These are phyloP conservation scores for Desoria tigrina DNA, from an alignment of 2,888 invertebrate species.

Conservation along the genomic window DNA sequence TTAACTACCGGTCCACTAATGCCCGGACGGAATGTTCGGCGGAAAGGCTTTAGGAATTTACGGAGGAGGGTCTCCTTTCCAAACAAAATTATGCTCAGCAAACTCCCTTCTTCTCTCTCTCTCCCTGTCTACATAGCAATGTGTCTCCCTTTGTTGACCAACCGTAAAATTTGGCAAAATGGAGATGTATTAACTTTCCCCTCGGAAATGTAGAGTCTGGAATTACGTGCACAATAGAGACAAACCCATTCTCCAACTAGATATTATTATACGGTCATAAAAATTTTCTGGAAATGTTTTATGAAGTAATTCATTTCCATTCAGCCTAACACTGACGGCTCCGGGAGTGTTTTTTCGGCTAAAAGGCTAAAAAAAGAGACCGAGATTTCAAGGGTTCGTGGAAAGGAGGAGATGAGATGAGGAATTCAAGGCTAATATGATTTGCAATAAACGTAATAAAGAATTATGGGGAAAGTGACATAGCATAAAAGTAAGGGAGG, in stretches of 20 bases:
- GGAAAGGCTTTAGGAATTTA: no score
- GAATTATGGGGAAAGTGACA: no score
- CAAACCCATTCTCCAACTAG: background rate
- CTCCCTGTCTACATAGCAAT: background rate
- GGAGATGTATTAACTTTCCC: constrained; percentile 20
- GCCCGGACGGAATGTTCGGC: background rate
- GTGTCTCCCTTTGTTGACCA: constrained; percentile 23
- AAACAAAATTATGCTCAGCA: background rate
- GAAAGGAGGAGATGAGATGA: no score
- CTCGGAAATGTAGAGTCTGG: constrained; percentile 11
- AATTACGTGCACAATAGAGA: constrained; percentile 17
- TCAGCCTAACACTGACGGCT: constrained; percentile 1
- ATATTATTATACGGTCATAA: constrained; percentile 3
- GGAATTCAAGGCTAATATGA: no score
- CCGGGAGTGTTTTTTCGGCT: background rate
- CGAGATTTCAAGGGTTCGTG: no score
- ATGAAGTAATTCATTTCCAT: constrained; percentile 25
- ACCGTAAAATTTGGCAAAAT: constrained; percentile 23
- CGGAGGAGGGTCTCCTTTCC: no score
- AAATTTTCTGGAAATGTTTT: constrained; percentile 17
- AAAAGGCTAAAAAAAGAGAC: background rate
- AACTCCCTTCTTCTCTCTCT: background rate
- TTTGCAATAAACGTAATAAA: no score
- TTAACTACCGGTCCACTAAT: constrained; percentile 7
- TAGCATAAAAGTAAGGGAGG: no score